phyloP scores from a whole-genome alignment of 2,113 vertebrate genomes.

The Plotosus lineatus region DNA sequence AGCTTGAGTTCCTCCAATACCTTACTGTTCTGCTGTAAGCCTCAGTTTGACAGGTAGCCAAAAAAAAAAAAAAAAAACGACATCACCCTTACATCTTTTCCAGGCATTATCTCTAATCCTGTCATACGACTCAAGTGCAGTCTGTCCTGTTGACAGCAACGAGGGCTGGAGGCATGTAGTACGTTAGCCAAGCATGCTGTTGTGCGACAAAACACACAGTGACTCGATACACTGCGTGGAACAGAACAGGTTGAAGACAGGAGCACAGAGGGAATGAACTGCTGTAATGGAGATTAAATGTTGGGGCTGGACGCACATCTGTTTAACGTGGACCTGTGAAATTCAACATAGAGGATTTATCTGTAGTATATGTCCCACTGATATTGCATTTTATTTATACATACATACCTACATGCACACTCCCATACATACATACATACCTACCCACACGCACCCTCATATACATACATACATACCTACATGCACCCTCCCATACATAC shows the following conservation, averaged over 20 bases:
- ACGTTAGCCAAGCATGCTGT: slow-evolving; percentile 25
- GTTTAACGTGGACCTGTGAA: neutral
- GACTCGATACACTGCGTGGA: slow-evolving; percentile 3
- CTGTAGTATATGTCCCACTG: neutral
- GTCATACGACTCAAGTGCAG: slow-evolving; percentile 37
- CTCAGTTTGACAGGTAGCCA: slow-evolving; percentile 43
- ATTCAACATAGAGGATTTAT: no score
- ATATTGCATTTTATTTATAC: neutral
- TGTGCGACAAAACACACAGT: neutral
- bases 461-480: no score
- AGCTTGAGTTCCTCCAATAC: slow-evolving; percentile 10
- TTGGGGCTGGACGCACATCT: neutral
- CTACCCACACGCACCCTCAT: no score
- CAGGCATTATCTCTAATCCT: slow-evolving; percentile 54
- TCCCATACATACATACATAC: no score
- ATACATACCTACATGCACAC: no score
- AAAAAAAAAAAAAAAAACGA: slow-evolving; percentile 46
- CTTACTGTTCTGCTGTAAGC: slow-evolving; percentile 15
- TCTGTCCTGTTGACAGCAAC: slow-evolving; percentile 45
- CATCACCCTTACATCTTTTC: slow-evolving; percentile 42
- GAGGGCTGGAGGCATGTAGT: slow-evolving; percentile 35
- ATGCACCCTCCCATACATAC: no score
- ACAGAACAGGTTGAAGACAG: neutral
- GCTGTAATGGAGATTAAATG: neutral
- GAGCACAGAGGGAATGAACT: neutral